These are phyloP conservation scores for Trichomycterus rosablanca DNA, from an alignment of 2,113 vertebrate species.

Conservation along the genomic window DNA sequence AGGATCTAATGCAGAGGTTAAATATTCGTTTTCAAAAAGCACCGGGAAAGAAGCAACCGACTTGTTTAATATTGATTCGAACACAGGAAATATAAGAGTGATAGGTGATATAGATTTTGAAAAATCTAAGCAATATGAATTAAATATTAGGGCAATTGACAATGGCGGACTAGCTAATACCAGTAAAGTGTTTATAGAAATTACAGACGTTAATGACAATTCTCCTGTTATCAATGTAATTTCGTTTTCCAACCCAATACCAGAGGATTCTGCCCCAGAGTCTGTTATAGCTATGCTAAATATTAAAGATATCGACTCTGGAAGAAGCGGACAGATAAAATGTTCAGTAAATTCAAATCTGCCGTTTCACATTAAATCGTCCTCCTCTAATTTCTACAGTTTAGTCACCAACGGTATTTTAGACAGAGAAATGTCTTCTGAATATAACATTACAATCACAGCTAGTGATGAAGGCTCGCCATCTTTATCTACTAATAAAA, in stretches of 20 bases:
- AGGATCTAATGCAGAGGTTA: not conserved
- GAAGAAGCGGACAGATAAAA: constrained; percentile 61
- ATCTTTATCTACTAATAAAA: constrained; percentile 57
- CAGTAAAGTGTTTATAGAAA: constrained; percentile 69
- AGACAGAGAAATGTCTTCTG: constrained; percentile 74
- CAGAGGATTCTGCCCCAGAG: constrained; percentile 56
- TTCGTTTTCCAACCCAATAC: constrained; percentile 60
- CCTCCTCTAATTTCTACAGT: constrained; percentile 64
- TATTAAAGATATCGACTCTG: constrained; percentile 67
- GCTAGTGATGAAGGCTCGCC: constrained; percentile 64
- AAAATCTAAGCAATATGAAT: constrained; percentile 64
- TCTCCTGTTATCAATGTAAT: constrained; percentile 65
- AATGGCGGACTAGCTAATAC: constrained; percentile 65
- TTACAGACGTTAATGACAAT: constrained; percentile 69
- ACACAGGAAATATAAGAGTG: constrained; percentile 65
- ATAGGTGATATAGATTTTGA: constrained; percentile 72
- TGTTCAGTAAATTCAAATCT: constrained; percentile 56
- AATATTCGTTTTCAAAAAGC: constrained; percentile 59
- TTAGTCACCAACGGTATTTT: constrained; percentile 65
- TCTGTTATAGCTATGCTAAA: constrained; percentile 67
- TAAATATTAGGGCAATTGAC: constrained; percentile 70
- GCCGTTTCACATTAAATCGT: constrained; percentile 62
- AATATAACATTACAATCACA: constrained; percentile 77
- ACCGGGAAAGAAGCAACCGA: constrained; percentile 35
- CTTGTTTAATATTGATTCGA: constrained; percentile 57